Conservation (phyloP, 2,888 invertebrate species). For the Cotesia congregata region DNA sequence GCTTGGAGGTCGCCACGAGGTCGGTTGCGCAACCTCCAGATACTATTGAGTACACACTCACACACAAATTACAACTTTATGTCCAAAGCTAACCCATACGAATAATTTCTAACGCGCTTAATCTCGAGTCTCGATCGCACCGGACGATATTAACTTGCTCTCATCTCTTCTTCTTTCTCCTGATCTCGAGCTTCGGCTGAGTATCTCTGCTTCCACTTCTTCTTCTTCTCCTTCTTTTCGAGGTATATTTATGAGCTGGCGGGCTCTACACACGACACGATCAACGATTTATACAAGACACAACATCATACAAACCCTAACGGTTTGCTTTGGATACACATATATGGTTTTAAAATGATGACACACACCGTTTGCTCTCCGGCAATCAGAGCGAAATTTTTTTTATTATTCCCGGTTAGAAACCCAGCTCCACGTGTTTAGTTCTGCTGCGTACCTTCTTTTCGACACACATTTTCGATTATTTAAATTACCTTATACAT, state of each 20-base stretch:
- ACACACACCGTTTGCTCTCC: constrained; percentile 27
- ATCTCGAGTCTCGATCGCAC: constrained; percentile 41
- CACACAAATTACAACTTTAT: not conserved
- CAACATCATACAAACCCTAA: constrained; percentile 24
- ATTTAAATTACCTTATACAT: not conserved
- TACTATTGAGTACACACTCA: not conserved
- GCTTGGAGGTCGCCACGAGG: constrained; percentile 37
- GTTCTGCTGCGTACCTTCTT: not conserved
- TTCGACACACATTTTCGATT: not conserved
- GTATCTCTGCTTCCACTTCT: not conserved
- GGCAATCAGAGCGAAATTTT: constrained; percentile 45
- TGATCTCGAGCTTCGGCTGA: not conserved
- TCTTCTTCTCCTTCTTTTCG: not conserved
- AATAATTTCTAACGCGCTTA: constrained; percentile 40
- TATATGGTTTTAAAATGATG: constrained; percentile 1
- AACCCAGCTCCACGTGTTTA: constrained; percentile 23
- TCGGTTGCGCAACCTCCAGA: constrained; percentile 37
- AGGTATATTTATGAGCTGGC: constrained; percentile 18
- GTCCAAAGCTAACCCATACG: constrained; percentile 29
- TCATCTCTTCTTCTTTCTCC: constrained; percentile 13
- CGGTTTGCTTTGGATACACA: constrained; percentile 30
- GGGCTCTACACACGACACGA: constrained; percentile 29
- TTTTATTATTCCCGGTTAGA: not conserved
- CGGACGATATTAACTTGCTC: constrained; percentile 40
- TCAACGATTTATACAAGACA: constrained; percentile 6